Evolutionary conservation across 1,140 invertebrate genomes (phyloP).

Genomic region (Cherax quadricarinatus): DNA sequence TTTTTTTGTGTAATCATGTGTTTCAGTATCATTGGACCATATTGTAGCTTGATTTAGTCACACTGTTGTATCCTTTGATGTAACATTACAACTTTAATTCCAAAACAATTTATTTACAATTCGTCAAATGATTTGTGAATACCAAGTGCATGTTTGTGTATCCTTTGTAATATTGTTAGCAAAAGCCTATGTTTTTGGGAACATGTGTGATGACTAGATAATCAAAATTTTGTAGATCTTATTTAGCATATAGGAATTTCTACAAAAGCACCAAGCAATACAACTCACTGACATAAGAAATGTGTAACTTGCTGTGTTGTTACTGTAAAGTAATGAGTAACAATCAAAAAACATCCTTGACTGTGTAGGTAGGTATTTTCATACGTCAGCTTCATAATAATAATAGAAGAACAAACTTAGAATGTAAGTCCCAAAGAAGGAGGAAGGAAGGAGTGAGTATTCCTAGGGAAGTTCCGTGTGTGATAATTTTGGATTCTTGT

Average conservation of each 20-base stretch:
- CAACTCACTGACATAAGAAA: conserved; percentile 63
- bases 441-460: conserved; percentile 64
- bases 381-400: conserved; percentile 70
- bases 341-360: conserved; percentile 68
- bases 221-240: conserved; percentile 66
- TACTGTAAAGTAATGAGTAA: conserved; percentile 61
- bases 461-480: conserved; percentile 68
- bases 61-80: conserved; percentile 57
- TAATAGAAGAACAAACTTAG: conserved; percentile 46
- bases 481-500: conserved; percentile 72
- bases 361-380: conserved; percentile 70
- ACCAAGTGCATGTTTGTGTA: conserved; percentile 67
- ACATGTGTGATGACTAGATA: conserved; percentile 70
- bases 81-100: conserved; percentile 39
- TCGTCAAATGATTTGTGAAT: conserved; percentile 38
- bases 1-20: conserved; percentile 31
- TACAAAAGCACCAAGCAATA: conserved; percentile 71
- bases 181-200: conserved; percentile 55
- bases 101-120: conserved; percentile 32
- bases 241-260: conserved; percentile 61
- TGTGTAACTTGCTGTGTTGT: conserved; percentile 62
- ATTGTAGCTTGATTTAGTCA: conserved; percentile 57
- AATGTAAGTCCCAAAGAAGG: conserved; percentile 65
- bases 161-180: conserved; percentile 64
- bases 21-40: conserved; percentile 34